Conservation (phyloP, 2,888 invertebrate species). For the Idaea straminata region DNA sequence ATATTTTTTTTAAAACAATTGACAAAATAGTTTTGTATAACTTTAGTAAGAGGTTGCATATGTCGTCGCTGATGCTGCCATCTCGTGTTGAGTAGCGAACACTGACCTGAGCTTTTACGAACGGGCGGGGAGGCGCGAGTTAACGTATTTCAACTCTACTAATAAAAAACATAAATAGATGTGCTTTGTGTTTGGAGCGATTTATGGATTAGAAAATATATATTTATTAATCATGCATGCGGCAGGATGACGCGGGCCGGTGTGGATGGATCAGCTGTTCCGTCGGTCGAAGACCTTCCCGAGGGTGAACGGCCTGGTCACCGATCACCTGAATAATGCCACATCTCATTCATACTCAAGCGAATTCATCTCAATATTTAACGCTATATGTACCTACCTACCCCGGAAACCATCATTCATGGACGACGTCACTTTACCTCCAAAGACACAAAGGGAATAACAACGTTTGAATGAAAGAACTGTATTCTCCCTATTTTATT, state of each 20-base stretch:
- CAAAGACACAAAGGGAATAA: slow-evolving; percentile 32
- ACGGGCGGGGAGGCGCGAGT: neutral
- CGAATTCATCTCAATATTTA: slow-evolving; percentile 71
- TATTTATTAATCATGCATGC: slow-evolving; percentile 33
- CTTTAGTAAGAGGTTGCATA: slow-evolving; percentile 2
- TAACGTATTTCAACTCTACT: too few relatives aligned
- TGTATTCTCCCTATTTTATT: too few relatives aligned
- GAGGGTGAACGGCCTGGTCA: slow-evolving; percentile 60
- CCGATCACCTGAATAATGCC: slow-evolving; percentile 70
- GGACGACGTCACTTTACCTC: slow-evolving; percentile 12
- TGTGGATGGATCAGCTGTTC: slow-evolving; percentile 67
- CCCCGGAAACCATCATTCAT: slow-evolving; percentile 65
- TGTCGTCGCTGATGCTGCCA: slow-evolving; percentile 29
- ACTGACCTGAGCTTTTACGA: neutral
- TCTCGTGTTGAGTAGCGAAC: slow-evolving; percentile 38
- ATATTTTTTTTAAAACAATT: neutral
- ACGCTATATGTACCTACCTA: slow-evolving; percentile 37
- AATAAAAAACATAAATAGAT: neutral
- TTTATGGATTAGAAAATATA: neutral
- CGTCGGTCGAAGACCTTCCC: slow-evolving; percentile 69
- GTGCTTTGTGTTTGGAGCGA: neutral
- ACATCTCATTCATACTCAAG: slow-evolving; percentile 67
- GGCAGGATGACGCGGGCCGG: slow-evolving; percentile 36
- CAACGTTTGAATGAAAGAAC: slow-evolving; percentile 35
- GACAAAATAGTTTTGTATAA: slow-evolving; percentile 1